A percentile compares a stretch with the other conserved stretches of the same genome.
Conservation (phyloP, 2,888 invertebrate genomes). For the Charanyca ferruginea region DNA sequence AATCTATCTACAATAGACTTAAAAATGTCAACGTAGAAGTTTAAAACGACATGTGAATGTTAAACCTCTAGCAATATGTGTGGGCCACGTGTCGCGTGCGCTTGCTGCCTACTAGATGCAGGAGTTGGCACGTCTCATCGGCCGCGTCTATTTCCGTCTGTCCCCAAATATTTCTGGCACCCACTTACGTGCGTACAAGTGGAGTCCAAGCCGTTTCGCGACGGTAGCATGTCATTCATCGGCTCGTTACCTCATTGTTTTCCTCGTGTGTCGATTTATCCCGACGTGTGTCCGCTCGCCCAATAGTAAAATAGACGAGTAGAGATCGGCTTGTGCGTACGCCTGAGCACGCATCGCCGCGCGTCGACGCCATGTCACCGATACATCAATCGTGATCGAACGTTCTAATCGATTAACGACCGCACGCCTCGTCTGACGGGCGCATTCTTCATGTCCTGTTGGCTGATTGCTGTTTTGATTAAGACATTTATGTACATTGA, state of each 20-base stretch:
- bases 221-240: slow-evolving; percentile 88
- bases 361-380: slow-evolving; percentile 81
- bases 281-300: slow-evolving; percentile 78
- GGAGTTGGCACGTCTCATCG: slow-evolving; percentile 86
- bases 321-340: slow-evolving; percentile 78
- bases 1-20: slow-evolving; percentile 1
- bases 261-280: slow-evolving; percentile 86
- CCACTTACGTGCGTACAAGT: slow-evolving; percentile 84
- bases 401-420: slow-evolving; percentile 84
- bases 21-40: slow-evolving; percentile 37
- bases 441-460: slow-evolving; percentile 76
- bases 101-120: slow-evolving; percentile 77
- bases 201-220: slow-evolving; percentile 77
- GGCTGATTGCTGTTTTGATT: slow-evolving; percentile 71
- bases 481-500: slow-evolving; percentile 47
- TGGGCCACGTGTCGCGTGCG: slow-evolving; percentile 81
- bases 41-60: slow-evolving; percentile 63
- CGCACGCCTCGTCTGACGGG: slow-evolving; percentile 75
- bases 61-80: slow-evolving; percentile 73
- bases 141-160: slow-evolving; percentile 86
- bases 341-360: slow-evolving; percentile 74
- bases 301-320: slow-evolving; percentile 84
- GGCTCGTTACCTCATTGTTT: slow-evolving; percentile 88
- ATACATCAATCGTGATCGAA: slow-evolving; percentile 87
- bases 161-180: slow-evolving; percentile 90